Evolutionary conservation across 2,797 vertebrate species (phyloP).

Genomic region (Paratrypauchen microcephalus): DNA sequence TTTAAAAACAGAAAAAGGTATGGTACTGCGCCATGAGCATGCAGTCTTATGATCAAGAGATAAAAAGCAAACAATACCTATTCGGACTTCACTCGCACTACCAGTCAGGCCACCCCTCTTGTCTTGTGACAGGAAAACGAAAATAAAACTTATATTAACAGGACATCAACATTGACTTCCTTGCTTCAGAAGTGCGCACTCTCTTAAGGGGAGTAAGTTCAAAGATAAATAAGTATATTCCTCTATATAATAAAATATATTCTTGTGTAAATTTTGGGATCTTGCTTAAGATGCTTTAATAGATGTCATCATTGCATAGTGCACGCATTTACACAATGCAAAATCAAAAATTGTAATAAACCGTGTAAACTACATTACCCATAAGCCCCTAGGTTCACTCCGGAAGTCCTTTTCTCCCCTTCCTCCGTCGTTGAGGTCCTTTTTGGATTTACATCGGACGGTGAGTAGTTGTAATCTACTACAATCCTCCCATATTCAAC

Average conservation of each 20-base stretch:
- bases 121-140: background rate
- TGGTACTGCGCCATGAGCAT: conserved; percentile 41
- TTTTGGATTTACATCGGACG: conserved; percentile 71
- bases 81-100: background rate
- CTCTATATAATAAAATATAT: background rate
- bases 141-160: background rate
- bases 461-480: conserved; percentile 65
- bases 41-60: too few relatives aligned
- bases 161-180: background rate
- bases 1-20: background rate
- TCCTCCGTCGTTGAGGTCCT: conserved; percentile 60
- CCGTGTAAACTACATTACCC: conserved; percentile 53
- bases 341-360: background rate
- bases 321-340: background rate
- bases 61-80: conserved; percentile 17
- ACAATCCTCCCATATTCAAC: conserved; percentile 42
- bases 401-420: conserved; percentile 75
- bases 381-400: conserved; percentile 41
- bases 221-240: too few relatives aligned
- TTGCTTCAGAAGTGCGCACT: conserved; percentile 43
- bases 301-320: background rate
- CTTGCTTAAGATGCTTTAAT: background rate
- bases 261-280: background rate
- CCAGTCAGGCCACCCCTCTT: background rate
- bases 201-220: too few relatives aligned